Evolutionary conservation across 2,113 vertebrate genomes (phyloP), one percentile per base, ranked within the genome.

Genomic region (Urocolius indicus): DNA sequence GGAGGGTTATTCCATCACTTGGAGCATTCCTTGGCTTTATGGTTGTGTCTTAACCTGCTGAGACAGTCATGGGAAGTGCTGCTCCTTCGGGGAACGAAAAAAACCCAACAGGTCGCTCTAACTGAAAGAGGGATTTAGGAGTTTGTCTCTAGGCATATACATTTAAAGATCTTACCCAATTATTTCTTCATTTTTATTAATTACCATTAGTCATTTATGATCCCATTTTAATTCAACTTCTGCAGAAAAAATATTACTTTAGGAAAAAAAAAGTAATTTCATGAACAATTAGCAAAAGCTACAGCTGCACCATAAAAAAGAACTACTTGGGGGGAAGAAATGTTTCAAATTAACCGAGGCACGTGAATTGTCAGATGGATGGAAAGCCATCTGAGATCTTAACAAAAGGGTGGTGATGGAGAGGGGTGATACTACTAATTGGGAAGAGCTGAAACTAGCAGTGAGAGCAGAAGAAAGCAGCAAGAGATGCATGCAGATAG

Each of bases 181-280:
- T 95, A 94, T 78, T 74, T 72, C 79, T 92, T 93, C 79, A 66
- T 94, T 94, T 94, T 92, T 93, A 89, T 94, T 90, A 94, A 88
- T 96, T 93, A 81, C 29, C 2, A 38, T 83, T 84, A 82, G 84
- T 84, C 91, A 85, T 93, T 96, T 95, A 94, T 90, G 55, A 65
- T 29, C 36, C 20, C 58, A 73, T 69, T 89, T 78, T 78, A 90
- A 88, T 94, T 77, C 43, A 72, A 9, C 27, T 30, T 86, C 91
- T 79, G 68, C 73, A 80, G 62, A 77, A 94, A 94, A 96, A 95
- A 93, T 84, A 89, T 54, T 91, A 62, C 58, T 69, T 80, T 21
- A 76, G 26, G 43, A 73, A 67, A 41, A 57, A 58, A 54, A 38
- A 78, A 43, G 72, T 73, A 0, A 58, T 93, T 92, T 88, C 26